phyloP scores from a whole-genome alignment of 2,888 invertebrate genomes.

The Amaurobius ferox region DNA sequence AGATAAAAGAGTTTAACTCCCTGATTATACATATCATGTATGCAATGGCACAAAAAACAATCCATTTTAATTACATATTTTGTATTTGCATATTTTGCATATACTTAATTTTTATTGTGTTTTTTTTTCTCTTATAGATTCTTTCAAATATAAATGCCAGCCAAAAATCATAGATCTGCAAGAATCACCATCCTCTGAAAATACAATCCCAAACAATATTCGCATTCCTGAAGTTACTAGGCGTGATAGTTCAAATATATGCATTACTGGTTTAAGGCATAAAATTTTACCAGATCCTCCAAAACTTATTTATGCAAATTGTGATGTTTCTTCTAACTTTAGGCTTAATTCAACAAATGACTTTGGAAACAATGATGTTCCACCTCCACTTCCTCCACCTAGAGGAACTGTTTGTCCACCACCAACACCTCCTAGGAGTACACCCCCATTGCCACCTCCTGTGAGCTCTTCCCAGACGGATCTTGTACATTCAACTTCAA shows the following conservation, averaged over 20 bases:
- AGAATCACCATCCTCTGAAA: constrained; percentile 48
- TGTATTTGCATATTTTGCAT: not conserved
- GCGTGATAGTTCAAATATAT: constrained; percentile 52
- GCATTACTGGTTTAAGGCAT: constrained; percentile 64
- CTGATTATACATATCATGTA: no score
- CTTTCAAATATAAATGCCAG: constrained; percentile 62
- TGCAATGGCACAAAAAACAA: no score
- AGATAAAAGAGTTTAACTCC: no score
- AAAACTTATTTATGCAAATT: constrained; percentile 61
- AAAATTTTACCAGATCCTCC: constrained; percentile 71
- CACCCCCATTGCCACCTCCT: constrained; percentile 82
- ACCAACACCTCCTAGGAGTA: constrained; percentile 80
- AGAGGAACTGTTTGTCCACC: constrained; percentile 79
- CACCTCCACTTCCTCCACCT: constrained; percentile 76
- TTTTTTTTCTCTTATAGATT: constrained; percentile 33
- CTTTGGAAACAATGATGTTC: constrained; percentile 72
- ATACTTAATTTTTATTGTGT: not conserved
- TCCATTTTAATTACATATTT: not conserved
- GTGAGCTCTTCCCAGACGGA: constrained; percentile 76
- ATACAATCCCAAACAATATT: constrained; percentile 25
- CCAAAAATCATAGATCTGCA: constrained; percentile 43
- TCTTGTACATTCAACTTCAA: constrained; percentile 56
- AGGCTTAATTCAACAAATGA: constrained; percentile 67
- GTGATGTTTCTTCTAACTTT: constrained; percentile 57
- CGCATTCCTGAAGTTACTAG: constrained; percentile 48